These are phyloP conservation scores for Drosophila lutescens DNA, from an alignment of 2,888 invertebrate genomes.

Conservation along the genomic window DNA sequence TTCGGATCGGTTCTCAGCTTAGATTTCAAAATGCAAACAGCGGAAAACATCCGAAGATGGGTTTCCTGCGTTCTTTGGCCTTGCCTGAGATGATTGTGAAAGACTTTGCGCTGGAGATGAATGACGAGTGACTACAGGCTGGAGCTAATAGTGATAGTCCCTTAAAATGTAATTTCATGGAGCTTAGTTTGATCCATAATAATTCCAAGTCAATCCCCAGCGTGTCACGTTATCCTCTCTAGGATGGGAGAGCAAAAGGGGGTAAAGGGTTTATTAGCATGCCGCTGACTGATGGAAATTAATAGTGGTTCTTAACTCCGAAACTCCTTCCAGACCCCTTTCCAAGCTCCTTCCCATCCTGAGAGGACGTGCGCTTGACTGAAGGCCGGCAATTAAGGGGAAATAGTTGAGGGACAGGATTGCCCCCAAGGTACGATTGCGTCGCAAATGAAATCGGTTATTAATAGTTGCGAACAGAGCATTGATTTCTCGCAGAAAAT, in stretches of 20 bases:
- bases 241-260: not conserved
- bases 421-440: constrained; percentile 4
- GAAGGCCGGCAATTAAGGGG: constrained; percentile 63
- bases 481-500: constrained; percentile 39
- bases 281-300: constrained; percentile 68
- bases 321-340: constrained; percentile 5
- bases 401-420: constrained; percentile 14
- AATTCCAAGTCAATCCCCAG: not conserved
- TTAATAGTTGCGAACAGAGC: constrained; percentile 56
- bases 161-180: not conserved
- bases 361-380: constrained; percentile 49
- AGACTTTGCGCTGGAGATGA: constrained; percentile 1
- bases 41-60: constrained; percentile 71
- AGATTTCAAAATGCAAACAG: constrained; percentile 76
- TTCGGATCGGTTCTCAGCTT: constrained; percentile 46
- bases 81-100: constrained; percentile 4
- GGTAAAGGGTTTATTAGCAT: constrained; percentile 73
- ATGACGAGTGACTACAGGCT: not conserved
- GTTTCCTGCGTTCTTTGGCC: constrained; percentile 49
- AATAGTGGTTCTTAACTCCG: constrained; percentile 45
- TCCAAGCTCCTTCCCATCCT: constrained; percentile 14
- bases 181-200: not conserved
- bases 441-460: constrained; percentile 68
- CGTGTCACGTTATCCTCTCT: constrained; percentile 30
- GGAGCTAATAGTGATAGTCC: constrained; percentile 6